These are phyloP conservation scores for Hirudinaria manillensis DNA, from an alignment of 2,888 invertebrate species.

Conservation along the genomic window DNA sequence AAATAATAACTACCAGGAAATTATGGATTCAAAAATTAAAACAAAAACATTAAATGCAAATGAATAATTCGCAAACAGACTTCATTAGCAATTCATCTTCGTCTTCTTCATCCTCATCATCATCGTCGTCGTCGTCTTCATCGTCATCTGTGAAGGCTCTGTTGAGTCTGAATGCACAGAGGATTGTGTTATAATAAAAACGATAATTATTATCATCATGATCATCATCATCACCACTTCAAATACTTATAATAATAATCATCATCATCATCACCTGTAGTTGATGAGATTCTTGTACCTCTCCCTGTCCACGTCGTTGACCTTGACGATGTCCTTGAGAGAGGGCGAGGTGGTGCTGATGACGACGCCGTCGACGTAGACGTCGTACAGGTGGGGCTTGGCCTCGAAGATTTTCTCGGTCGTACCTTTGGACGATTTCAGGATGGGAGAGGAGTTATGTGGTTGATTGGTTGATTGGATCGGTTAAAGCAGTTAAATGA, in stretches of 20 bases:
- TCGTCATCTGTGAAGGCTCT: background rate
- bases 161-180: background rate
- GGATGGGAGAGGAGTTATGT: background rate
- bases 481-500: no score
- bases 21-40: no score
- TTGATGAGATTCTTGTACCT: conserved; percentile 51
- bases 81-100: background rate
- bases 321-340: conserved; percentile 50
- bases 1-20: no score
- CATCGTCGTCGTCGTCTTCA: background rate
- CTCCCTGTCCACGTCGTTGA: conserved; percentile 51
- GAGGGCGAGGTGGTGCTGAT: conserved; percentile 44
- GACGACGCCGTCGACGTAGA: conserved; percentile 53
- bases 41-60: background rate
- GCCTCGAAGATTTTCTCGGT: conserved; percentile 56
- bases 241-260: no score
- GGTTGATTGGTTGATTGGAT: background rate
- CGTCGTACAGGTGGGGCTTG: conserved; percentile 53
- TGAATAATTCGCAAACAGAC: background rate
- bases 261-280: conserved; percentile 44
- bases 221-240: no score
- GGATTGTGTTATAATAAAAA: background rate
- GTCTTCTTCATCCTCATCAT: background rate
- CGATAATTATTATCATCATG: no score
- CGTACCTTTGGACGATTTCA: conserved; percentile 51